Conservation (phyloP, 2,888 invertebrate genomes). For the Vannuccia rotundouncinata region DNA sequence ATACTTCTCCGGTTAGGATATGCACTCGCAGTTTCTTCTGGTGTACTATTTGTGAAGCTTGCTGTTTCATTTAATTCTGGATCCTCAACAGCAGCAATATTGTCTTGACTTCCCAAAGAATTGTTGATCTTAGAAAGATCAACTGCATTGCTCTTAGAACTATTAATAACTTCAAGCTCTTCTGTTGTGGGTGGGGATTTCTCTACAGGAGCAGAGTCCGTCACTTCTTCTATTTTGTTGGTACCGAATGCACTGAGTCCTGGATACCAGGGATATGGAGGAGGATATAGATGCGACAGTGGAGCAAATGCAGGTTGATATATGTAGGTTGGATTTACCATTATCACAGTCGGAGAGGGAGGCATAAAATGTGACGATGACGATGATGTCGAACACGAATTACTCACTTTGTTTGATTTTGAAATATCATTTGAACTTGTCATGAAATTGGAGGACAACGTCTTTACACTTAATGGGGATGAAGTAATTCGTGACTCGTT, state of each 20-base stretch:
- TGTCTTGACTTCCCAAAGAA: neutral
- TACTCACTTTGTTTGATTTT: neutral
- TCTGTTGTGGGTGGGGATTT: neutral
- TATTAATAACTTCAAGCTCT: neutral
- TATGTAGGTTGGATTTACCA: neutral
- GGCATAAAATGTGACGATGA: neutral
- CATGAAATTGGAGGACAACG: neutral
- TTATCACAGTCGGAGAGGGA: neutral
- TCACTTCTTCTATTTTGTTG: neutral
- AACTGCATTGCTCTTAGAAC: neutral
- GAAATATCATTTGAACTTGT: neutral
- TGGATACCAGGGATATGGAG: neutral
- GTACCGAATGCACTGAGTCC: neutral
- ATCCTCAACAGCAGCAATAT: neutral
- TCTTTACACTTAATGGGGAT: neutral
- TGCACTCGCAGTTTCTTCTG: neutral
- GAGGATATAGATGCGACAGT: neutral
- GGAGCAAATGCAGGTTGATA: neutral
- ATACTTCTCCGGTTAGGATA: neutral
- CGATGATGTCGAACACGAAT: neutral
- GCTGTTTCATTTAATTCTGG: neutral
- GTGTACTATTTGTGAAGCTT: neutral
- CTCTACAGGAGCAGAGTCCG: neutral
- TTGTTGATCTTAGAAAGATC: neutral
- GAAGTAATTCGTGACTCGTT: neutral